Base-by-base conservation (phyloP, 2,888 invertebrate genomes). In the Mimas tiliae region DNA sequence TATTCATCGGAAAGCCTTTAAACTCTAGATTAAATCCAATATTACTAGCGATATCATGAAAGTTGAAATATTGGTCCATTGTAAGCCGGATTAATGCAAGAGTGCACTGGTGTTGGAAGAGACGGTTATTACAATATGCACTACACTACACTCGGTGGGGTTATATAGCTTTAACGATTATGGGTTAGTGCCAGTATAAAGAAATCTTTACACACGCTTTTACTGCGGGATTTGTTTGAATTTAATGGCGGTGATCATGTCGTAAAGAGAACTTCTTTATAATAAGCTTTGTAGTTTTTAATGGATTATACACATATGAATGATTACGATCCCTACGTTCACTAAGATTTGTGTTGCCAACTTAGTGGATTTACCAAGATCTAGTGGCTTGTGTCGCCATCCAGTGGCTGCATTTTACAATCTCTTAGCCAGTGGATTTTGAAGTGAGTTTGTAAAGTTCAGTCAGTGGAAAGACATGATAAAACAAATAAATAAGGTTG, bases 1-100 rank as follows among this genome's bases (percentile, higher is more conserved):
- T 27, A 27, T 27, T 27, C 27, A 27, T 27, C 27, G 27, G 27
- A 27, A 27, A 27, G 27, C 27, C 27, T 27, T 48, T 48, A 42
- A 58, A 58, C 19, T 58, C 12, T 42, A 42, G 12, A 58, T 58
- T 38, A 19, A 58, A 58, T 42, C 19, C n/a, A 58, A 58, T 42
- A 58, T 38, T n/a, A 16, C 34, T 38, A n/a, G 34, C 21, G 1
- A 52, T 21, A 19, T 38, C 16, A 19, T 58, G 38, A 58, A 55
- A 19, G 16, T 58, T 58, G 38, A 1, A 27, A 27, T 58, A 38
- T 55, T 16, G 38, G 55, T 16, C 16, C 34, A 16, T 12, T 42
- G 19, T 19, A 19, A 19, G 11, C 11, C 38, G 42, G 58, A 12
- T 42, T 42, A 58, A 58, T 55, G 6, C 16, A 12, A 6, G 19